A percentile compares a stretch with the other conserved stretches of the same genome.
phyloP scores from a whole-genome alignment of 2,113 vertebrate species.

The Falco punctatus region DNA sequence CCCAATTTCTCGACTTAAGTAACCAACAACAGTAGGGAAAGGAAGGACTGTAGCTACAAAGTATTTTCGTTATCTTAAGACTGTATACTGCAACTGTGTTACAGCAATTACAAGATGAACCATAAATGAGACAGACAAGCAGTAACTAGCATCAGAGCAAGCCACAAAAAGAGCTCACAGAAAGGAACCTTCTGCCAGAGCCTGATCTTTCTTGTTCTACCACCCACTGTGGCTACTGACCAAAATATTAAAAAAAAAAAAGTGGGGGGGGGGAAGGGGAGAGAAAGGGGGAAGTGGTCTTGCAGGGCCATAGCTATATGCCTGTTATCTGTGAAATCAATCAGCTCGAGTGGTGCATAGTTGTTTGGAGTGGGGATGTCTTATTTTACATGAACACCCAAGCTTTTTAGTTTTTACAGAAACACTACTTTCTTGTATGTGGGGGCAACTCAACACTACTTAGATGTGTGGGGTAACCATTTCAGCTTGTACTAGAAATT shows the following conservation, averaged over 20 bases:
- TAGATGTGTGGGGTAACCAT: neutral
- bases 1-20: neutral
- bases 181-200: neutral
- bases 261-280: neutral
- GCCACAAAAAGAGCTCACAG: neutral
- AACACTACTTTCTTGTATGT: neutral
- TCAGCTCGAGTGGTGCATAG: rapidly evolving
- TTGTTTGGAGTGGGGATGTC: rapidly evolving
- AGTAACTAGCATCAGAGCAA: neutral
- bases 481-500: neutral
- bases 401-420: neutral
- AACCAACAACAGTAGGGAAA: neutral
- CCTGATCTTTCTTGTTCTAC: neutral
- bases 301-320: rapidly evolving
- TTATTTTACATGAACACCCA: neutral
- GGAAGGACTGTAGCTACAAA: neutral
- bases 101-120: neutral
- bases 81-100: neutral
- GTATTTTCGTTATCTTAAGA: neutral
- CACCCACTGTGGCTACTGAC: neutral
- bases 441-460: too few species aligned
- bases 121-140: neutral
- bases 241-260: neutral
- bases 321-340: neutral
- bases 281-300: too few species aligned